These are phyloP conservation scores for Dolomedes plantarius DNA, from an alignment of 2,888 invertebrate genomes.

Conservation along the genomic window DNA sequence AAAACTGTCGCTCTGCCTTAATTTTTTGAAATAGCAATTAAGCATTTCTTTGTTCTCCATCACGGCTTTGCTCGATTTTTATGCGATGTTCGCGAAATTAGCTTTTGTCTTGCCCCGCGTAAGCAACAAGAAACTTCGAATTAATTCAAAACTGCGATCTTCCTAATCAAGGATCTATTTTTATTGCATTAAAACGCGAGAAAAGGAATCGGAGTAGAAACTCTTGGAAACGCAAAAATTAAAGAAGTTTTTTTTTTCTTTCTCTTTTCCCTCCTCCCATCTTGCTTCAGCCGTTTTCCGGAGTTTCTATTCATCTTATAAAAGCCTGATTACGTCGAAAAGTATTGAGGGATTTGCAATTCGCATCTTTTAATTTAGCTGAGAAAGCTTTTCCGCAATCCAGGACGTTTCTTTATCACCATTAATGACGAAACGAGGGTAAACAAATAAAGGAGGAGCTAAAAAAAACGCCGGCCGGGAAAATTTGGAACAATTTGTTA, in stretches of 20 bases:
- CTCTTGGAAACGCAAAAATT: conserved; percentile 49
- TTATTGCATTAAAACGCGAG: conserved; percentile 39
- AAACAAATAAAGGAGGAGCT: conserved; percentile 58
- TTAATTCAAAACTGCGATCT: conserved; percentile 44
- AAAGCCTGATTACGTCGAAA: conserved; percentile 57
- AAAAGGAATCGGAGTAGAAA: conserved; percentile 33
- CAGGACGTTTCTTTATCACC: conserved; percentile 54
- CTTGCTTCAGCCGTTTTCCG: background rate
- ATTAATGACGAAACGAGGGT: conserved; percentile 62
- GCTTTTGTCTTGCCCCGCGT: conserved; percentile 22
- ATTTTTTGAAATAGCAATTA: conserved; percentile 60
- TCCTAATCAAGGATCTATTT: conserved; percentile 29
- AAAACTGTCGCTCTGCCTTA: background rate
- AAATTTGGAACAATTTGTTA: conserved; percentile 62
- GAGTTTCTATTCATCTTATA: conserved; percentile 51
- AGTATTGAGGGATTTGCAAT: conserved; percentile 62
- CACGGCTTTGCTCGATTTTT: conserved; percentile 10
- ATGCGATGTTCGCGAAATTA: conserved; percentile 32
- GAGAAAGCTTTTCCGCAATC: conserved; percentile 39
- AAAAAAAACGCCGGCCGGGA: conserved; percentile 21
- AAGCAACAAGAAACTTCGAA: conserved; percentile 32
- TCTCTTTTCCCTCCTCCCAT: background rate
- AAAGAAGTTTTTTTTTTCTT: conserved; percentile 26
- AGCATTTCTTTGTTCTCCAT: conserved; percentile 16
- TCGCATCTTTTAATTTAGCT: conserved; percentile 51